These are phyloP conservation scores for Drosophila kokeensis DNA, from an alignment of 2,888 invertebrate genomes.

Conservation along the genomic window DNA sequence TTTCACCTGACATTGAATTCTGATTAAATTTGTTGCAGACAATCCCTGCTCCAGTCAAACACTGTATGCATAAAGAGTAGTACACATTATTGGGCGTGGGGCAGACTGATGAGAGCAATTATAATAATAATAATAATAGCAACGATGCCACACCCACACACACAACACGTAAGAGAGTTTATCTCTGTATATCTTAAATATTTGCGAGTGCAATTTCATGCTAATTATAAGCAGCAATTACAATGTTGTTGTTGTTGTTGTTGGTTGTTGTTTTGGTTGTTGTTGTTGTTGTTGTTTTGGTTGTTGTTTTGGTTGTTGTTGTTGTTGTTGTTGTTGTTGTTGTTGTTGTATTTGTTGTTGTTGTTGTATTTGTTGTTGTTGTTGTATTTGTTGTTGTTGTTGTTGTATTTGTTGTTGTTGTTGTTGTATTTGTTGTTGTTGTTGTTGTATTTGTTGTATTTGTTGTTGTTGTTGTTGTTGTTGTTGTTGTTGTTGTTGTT, in stretches of 20 bases:
- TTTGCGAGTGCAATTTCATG: constrained; percentile 56
- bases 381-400: no score
- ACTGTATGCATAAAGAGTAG: constrained; percentile 51
- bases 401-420: no score
- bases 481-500: no score
- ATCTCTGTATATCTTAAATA: constrained; percentile 43
- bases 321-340: no score
- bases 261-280: constrained; percentile 25
- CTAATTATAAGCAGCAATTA: constrained; percentile 71
- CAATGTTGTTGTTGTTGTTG: constrained; percentile 11
- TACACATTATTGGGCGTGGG: constrained; percentile 45
- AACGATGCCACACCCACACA: constrained; percentile 54
- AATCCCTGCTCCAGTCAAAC: constrained; percentile 20
- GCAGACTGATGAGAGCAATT: constrained; percentile 13
- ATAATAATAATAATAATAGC: constrained; percentile 5
- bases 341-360: no score
- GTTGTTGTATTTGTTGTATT: no score
- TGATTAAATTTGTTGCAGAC: constrained; percentile 18
- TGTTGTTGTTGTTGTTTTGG: no score
- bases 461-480: no score
- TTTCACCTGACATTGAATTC: constrained; percentile 41
- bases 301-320: no score
- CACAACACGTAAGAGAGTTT: constrained; percentile 14
- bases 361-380: no score
- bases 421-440: no score